Base-by-base conservation (phyloP, 1,140 invertebrate genomes). In the Sminthurides bifidus region DNA sequence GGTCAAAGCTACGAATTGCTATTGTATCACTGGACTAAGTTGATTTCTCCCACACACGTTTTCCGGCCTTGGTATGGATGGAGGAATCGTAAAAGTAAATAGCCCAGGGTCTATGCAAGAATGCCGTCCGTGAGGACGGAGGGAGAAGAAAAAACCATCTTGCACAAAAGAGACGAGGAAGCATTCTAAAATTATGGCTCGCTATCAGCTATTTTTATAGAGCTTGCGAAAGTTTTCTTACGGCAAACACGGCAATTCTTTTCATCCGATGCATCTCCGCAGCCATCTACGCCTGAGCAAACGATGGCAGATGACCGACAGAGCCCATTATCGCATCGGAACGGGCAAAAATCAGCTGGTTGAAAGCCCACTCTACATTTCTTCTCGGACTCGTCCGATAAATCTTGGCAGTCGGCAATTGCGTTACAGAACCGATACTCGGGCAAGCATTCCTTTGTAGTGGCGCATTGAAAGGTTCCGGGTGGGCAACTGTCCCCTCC, bases 251-350 rank as follows among this genome's bases (percentile, higher is more conserved):
- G 76, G 69, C 89, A 92, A 56, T 79, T 77, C 33, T 78, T 78
- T 72, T 92, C 89, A 68, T 92, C 89, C 38, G 81, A 85, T 59
- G 83, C 84, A 75, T 92, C 88, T 5, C 88, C 88, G 67, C 89
- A 92, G 27, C 88, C 88, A 69, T 92, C 87, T 12, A 82, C 75
- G 8, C 87, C 88, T 12, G 84, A 89, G 30, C 55, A 61, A n/a
- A 61, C n/a, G 33, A 49, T 21, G 10, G 46, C 46, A n/a, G 46
- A 49, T 4, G 46, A 49, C 54, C 89, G 76, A 68, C 89, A 92
- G 41, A 85, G 75, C 0, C 87, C 86, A 70, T 92, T 92, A 43
- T 76, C 78, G 70, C 89, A 93, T 46, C 82, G 76, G 66, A 87
- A 79, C 10, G 85, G 86, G 66, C 86, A 91, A 58, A 69, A 68